Base-by-base conservation (phyloP, 2,888 invertebrate genomes). In the Eupithecia dodoneata region DNA sequence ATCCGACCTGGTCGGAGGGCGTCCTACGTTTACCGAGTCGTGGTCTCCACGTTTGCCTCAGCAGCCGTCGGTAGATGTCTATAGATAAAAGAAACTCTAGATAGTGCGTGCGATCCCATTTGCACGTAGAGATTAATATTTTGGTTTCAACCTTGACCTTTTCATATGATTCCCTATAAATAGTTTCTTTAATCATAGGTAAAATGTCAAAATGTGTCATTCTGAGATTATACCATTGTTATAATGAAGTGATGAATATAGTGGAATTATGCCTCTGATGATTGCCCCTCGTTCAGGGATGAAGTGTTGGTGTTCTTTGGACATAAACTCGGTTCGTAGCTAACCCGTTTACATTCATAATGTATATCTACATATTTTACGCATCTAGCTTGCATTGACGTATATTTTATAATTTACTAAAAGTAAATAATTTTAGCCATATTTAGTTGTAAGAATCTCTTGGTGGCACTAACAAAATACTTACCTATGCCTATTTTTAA, bases 391-490 rank as follows among this genome's bases (percentile, higher is more conserved):
- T 70, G 47, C 47, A 47, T 18, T 70, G 66, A 74, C 70, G 55
- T 55, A 47, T 18, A 75, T 76, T 70, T 70, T 72, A 63, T 79
- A 73, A 75, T 74, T 74, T 76, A 76, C 78, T 78, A 66, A 78
- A 74, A 76, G 63, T 74, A 66, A 74, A 75, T 74, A 72, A 71
- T 76, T 63, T 76, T 80, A 81, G 84, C 83, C 84, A 82, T 84
- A 82, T 77, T 30, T 80, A 77, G 72, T 76, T 74, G 71, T 12
- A 82, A 82, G 83, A 84, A 84, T 84, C 83, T 84, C 82, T 78
- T 66, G 73, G 79, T 82, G 82, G 81, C 81, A 81, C 80, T 83
- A 81, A 81, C 72, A 76, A 75, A 77, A 80, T 82, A 83, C 81
- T 81, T 81, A 52, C 2, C n/a, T n/a, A n/a, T n/a, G 0, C 13